These are phyloP conservation scores for Anodontia alba DNA, from an alignment of 2,888 invertebrate species.

Conservation along the genomic window DNA sequence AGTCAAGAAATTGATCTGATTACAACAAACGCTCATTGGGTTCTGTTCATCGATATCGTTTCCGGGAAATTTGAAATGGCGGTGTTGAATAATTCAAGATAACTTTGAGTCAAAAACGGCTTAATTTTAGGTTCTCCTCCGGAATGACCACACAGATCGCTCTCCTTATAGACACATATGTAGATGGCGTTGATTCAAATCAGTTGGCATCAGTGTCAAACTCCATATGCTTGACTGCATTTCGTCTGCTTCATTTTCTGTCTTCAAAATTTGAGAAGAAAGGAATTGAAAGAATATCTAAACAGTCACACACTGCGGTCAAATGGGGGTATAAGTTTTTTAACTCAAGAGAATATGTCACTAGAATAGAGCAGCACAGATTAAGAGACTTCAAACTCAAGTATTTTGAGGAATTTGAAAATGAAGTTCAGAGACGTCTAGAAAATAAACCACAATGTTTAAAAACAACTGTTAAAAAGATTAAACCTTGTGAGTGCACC, in stretches of 20 bases:
- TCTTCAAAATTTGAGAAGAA: slow-evolving; percentile 46
- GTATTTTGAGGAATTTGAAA: slow-evolving; percentile 79
- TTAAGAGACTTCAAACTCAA: slow-evolving; percentile 72
- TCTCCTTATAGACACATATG: slow-evolving; percentile 70
- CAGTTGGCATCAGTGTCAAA: slow-evolving; percentile 41
- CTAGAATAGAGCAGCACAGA: slow-evolving; percentile 60
- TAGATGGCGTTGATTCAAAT: slow-evolving; percentile 18
- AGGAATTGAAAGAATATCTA: slow-evolving; percentile 36
- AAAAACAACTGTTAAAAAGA: background rate
- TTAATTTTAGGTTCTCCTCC: background rate
- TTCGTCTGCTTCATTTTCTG: slow-evolving; percentile 67
- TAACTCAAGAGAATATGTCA: slow-evolving; percentile 54
- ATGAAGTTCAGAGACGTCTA: slow-evolving; percentile 62
- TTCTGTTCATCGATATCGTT: background rate
- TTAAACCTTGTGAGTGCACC: slow-evolving; percentile 60
- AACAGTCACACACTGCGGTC: slow-evolving; percentile 48
- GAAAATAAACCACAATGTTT: slow-evolving; percentile 25
- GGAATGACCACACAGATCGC: slow-evolving; percentile 62
- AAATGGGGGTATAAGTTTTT: slow-evolving; percentile 79
- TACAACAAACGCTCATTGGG: background rate
- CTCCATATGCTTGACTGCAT: slow-evolving; percentile 65
- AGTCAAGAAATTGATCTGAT: background rate
- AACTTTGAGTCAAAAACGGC: no score
- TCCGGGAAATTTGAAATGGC: slow-evolving; percentile 20
- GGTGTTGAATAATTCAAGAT: background rate